These are phyloP conservation scores for Onychostoma macrolepis DNA, from an alignment of 2,113 vertebrate genomes.

Conservation along the genomic window DNA sequence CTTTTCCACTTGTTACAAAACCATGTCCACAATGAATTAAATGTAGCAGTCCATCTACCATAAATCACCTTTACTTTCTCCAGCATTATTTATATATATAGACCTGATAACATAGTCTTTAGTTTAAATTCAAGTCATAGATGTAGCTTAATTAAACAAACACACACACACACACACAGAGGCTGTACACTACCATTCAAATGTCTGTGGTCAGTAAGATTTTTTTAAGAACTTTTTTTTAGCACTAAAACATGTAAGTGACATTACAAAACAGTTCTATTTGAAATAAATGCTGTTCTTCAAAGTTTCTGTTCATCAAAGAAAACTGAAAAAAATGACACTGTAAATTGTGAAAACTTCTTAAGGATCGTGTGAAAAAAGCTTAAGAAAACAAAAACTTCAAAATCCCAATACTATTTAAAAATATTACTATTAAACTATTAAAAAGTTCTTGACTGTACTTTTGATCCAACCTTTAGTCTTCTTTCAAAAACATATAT, in stretches of 20 bases:
- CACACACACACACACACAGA: background rate
- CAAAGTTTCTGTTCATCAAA: background rate
- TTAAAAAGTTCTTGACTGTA: too few relatives aligned
- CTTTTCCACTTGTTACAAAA: background rate
- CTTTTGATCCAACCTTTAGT: too few relatives aligned
- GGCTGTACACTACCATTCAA: background rate
- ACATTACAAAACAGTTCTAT: background rate
- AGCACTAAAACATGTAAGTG: background rate
- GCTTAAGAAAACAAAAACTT: too few relatives aligned
- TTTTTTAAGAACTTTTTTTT: too few relatives aligned
- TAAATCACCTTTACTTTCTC: background rate
- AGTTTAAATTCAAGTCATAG: background rate
- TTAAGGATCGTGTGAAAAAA: background rate
- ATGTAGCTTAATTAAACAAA: background rate
- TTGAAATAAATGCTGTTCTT: background rate
- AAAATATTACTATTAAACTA: too few relatives aligned
- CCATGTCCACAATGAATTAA: background rate
- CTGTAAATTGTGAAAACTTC: background rate
- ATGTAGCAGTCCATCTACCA: background rate
- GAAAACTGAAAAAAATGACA: background rate
- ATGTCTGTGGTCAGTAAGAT: background rate
- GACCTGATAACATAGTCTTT: background rate
- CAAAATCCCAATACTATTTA: too few relatives aligned
- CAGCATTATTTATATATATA: background rate
- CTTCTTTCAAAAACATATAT: too few relatives aligned